Conservation (phyloP, 2,797 vertebrate species). For the Pyrocephalus nanus region DNA sequence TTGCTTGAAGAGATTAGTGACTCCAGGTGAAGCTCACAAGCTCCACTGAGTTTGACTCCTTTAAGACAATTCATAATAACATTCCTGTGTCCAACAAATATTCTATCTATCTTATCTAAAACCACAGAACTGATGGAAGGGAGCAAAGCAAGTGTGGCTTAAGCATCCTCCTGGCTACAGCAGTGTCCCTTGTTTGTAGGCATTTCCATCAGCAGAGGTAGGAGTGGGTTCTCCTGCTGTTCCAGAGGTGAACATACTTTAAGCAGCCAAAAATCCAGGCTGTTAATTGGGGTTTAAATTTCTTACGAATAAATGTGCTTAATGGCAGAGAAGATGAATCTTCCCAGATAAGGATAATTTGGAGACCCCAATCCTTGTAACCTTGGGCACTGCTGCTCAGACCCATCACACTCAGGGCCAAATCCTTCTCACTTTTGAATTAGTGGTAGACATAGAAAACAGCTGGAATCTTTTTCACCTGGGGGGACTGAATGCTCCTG, state of each 20-base stretch:
- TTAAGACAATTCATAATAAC: not conserved
- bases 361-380: not conserved
- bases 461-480: not conserved
- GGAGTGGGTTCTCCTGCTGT: not conserved
- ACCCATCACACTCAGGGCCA: not conserved
- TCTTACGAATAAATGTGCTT: not conserved
- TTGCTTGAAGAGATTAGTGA: not conserved
- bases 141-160: not conserved
- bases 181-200: not conserved
- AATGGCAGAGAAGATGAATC: not conserved
- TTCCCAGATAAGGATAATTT: not conserved
- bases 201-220: not conserved
- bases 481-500: not conserved
- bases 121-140: not conserved
- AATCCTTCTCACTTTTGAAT: not conserved
- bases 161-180: not conserved
- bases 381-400: not conserved
- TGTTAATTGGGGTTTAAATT: not conserved
- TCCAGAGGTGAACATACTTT: not conserved
- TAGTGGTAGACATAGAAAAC: not conserved
- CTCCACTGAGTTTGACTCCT: not conserved
- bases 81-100: not conserved
- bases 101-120: not conserved
- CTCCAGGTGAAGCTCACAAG: not conserved
- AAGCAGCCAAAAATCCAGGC: not conserved